These are phyloP conservation scores for Andrena fulva DNA, from an alignment of 2,888 invertebrate genomes.

Conservation along the genomic window DNA sequence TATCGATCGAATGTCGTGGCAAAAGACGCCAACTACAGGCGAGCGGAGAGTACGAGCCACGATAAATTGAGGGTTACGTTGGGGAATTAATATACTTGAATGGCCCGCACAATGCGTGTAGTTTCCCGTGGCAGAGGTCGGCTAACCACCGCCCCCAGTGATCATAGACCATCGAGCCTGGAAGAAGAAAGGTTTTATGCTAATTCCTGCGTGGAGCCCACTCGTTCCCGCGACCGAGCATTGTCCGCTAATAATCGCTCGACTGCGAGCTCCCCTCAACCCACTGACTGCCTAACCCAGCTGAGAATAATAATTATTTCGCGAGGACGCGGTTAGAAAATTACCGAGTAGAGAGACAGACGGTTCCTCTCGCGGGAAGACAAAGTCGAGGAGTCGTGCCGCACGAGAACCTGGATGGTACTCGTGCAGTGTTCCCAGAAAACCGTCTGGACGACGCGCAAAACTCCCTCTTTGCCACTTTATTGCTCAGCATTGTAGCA, in stretches of 20 bases:
- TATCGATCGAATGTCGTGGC: conserved; percentile 19
- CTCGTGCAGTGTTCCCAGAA: conserved; percentile 39
- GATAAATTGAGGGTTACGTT: conserved; percentile 75
- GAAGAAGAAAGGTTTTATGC: conserved; percentile 78
- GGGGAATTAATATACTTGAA: conserved; percentile 67
- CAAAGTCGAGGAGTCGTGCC: conserved; percentile 32
- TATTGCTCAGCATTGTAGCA: conserved; percentile 1
- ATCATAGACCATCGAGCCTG: conserved; percentile 64
- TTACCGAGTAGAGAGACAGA: conserved; percentile 64
- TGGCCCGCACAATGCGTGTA: conserved; percentile 62
- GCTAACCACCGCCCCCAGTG: conserved; percentile 64
- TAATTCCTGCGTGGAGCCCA: conserved; percentile 71
- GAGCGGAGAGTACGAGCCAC: conserved; percentile 47
- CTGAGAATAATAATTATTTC: conserved; percentile 77
- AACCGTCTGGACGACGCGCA: conserved; percentile 19
- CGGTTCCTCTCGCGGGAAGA: conserved; percentile 50
- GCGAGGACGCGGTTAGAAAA: conserved; percentile 74
- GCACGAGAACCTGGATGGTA: conserved; percentile 30
- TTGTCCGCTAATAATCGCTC: conserved; percentile 79
- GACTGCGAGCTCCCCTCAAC: conserved; percentile 41
- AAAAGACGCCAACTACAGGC: neutral
- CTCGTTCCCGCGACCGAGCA: conserved; percentile 72
- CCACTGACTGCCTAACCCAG: conserved; percentile 48
- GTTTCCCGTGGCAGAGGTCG: conserved; percentile 65
- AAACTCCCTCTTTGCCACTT: conserved; percentile 17